Evolutionary conservation across 2,797 vertebrate genomes (phyloP).

Genomic region (Hemibagrus guttatus): DNA sequence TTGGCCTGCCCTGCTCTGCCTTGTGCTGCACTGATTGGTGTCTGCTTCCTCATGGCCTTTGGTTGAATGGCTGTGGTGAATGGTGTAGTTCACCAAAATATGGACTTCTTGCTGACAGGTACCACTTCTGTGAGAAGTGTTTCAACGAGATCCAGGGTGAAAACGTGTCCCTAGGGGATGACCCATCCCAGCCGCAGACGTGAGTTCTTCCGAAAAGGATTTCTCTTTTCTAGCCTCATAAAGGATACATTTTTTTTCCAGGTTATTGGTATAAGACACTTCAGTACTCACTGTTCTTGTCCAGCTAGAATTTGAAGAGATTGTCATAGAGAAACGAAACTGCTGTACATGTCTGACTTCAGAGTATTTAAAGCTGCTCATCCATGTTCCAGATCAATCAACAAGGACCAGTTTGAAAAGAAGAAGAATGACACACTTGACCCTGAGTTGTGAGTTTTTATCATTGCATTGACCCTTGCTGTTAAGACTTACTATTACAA

Average conservation of each 20-base stretch:
- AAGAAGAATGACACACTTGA: constrained; percentile 99
- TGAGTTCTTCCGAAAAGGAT: constrained; percentile 70
- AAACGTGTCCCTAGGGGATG: constrained; percentile 95
- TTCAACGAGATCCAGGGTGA: constrained; percentile 99
- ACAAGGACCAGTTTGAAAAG: constrained; percentile 99
- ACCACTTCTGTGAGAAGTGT: constrained; percentile 99
- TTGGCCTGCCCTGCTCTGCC: constrained; percentile 80
- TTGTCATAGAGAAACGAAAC: neutral
- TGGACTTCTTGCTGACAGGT: constrained; percentile 99
- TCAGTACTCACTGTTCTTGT: neutral
- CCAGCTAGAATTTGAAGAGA: neutral
- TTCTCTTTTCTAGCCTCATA: neutral
- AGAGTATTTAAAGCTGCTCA: neutral
- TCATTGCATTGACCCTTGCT: neutral
- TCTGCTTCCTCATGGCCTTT: constrained; percentile 86
- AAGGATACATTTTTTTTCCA: neutral
- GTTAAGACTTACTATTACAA: neutral
- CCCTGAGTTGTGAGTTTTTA: constrained; percentile 88
- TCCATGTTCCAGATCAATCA: constrained; percentile 84
- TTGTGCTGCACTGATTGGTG: constrained; percentile 82
- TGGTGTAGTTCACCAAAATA: constrained; percentile 98
- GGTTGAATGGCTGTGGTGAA: constrained; percentile 89
- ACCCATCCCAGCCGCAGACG: constrained; percentile 98
- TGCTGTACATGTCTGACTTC: neutral
- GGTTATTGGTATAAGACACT: neutral